Evolutionary conservation across 2,113 vertebrate species (phyloP), one percentile per base, ranked within the genome.

Genomic region (Oryzias melastigma): DNA sequence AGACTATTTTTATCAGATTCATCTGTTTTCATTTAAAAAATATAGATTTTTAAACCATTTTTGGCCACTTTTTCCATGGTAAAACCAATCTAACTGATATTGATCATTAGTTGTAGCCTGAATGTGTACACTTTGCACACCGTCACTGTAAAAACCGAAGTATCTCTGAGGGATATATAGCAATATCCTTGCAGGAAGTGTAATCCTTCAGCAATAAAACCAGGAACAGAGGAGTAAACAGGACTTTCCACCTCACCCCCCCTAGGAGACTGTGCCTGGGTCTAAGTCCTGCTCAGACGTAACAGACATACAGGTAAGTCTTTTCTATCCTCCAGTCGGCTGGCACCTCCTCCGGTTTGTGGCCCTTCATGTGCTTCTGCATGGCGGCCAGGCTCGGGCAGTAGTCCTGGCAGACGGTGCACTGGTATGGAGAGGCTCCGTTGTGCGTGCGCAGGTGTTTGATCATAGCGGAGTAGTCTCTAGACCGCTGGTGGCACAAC

Each of bases 281-380:
- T 87, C 80, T 55, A 77, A 85, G 84, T 83, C 86, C 84, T 57
- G 87, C 83, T 92, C 91, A 93, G 86, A 98, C 96, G 0, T 98
- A 98, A 90, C 96, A 98, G 81, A 98, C 93, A 75, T 99, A 99
- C 78, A 99, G 91, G 83, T 99, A 99, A 51, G 97, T 98, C 92
- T 99, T 98, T 94, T 99, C 97, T 91, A 99, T 99, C 92, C 96
- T 94, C 97, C 97, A 99, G 92, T 98, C 97, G 0, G 95, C 91
- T 2, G 97, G 97, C 84, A 99, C 95, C 52, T 99, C 97, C 90
- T 98, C 96, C 0, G 97, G 96, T 76, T 97, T 97, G 94, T 99
- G 97, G 85, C 92, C 89, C 85, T 98, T 99, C 93, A 99, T 99
- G 93, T 99, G 97, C 89, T 98, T 99, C 95, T 99, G 97, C 97